Conservation (phyloP, 2,888 invertebrate species). For the Abscondita cerata region DNA sequence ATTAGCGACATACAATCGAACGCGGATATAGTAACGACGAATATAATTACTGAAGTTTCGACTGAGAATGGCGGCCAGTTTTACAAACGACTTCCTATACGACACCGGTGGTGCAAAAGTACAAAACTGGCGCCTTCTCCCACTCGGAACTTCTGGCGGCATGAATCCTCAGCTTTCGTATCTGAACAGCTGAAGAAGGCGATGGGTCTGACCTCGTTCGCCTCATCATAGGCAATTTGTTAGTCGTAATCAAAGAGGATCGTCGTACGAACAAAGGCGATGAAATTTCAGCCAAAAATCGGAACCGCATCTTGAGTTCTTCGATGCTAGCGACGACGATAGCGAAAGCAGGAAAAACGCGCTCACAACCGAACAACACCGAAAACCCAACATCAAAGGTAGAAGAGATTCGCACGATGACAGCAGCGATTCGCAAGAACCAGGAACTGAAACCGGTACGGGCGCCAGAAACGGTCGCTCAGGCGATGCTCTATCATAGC, state of each 20-base stretch:
- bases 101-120: slow-evolving; percentile 57
- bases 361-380: too few relatives aligned
- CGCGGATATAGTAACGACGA: slow-evolving; percentile 49
- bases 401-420: slow-evolving; percentile 85
- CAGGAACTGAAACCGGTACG: slow-evolving; percentile 55
- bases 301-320: slow-evolving; percentile 92
- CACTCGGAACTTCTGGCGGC: slow-evolving; percentile 57
- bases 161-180: slow-evolving; percentile 59
- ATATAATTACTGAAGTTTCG: slow-evolving; percentile 62
- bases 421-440: slow-evolving; percentile 85
- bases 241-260: slow-evolving; percentile 50
- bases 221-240: slow-evolving; percentile 50
- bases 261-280: slow-evolving; percentile 65
- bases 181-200: slow-evolving; percentile 73
- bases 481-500: slow-evolving; percentile 50
- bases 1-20: slow-evolving; percentile 42
- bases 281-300: slow-evolving; percentile 76
- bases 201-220: slow-evolving; percentile 53
- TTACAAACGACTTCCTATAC: slow-evolving; percentile 54
- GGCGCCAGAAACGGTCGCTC: slow-evolving; percentile 48
- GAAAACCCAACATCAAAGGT: slow-evolving; percentile 50
- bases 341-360: slow-evolving; percentile 79
- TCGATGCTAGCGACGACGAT: slow-evolving; percentile 93
- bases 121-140: slow-evolving; percentile 68
- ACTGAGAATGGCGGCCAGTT: too few relatives aligned